These are phyloP conservation scores for Protophormia terraenovae DNA, from an alignment of 2,888 invertebrate species.

Conservation along the genomic window DNA sequence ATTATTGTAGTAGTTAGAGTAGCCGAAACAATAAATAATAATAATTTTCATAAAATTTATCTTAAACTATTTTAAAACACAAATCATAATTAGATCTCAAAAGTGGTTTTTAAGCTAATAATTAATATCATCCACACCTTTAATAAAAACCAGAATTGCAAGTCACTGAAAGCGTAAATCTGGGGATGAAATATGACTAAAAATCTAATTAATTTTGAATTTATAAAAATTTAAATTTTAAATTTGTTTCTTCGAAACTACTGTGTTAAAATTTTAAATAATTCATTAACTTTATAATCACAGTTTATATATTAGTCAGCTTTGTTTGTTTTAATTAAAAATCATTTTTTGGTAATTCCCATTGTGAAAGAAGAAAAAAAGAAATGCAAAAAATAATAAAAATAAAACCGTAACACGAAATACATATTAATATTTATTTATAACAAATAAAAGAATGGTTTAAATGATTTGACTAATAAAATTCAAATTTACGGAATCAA, in stretches of 20 bases:
- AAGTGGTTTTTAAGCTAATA: too few relatives aligned
- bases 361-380: not conserved
- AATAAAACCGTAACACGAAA: not conserved
- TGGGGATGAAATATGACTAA: too few relatives aligned
- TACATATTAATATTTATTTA: not conserved
- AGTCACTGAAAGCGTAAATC: too few relatives aligned
- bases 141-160: too few relatives aligned
- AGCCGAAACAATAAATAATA: not conserved
- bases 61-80: too few relatives aligned
- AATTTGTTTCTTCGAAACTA: not conserved
- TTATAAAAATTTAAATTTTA: not conserved
- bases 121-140: too few relatives aligned
- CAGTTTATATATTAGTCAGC: not conserved
- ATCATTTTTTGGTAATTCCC: not conserved
- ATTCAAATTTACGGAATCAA: too few relatives aligned
- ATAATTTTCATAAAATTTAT: too few relatives aligned
- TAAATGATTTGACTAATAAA: not conserved
- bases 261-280: not conserved
- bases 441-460: not conserved
- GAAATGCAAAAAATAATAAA: not conserved
- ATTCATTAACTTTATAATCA: not conserved
- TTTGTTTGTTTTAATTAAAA: not conserved
- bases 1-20: not conserved
- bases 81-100: too few relatives aligned
- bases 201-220: too few relatives aligned